Conservation (phyloP, 2,888 invertebrate species). For the Nebria salina region DNA sequence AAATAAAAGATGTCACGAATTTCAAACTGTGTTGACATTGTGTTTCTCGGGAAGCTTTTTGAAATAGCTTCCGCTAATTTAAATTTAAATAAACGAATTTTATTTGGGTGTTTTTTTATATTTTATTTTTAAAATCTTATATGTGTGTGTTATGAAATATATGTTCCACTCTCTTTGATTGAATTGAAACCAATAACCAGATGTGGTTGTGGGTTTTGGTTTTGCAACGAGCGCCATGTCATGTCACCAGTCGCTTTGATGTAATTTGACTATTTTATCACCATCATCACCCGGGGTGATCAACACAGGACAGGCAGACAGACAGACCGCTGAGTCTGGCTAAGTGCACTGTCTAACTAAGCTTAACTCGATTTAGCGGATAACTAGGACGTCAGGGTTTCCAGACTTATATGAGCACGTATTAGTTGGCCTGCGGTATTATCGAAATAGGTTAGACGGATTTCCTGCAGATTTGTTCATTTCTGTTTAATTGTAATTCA, state of each 20-base stretch:
- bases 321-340: background rate
- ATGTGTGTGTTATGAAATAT: too few species aligned
- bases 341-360: slow-evolving; percentile 1
- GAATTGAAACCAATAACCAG: background rate
- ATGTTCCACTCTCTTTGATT: background rate
- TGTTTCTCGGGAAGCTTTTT: too few species aligned
- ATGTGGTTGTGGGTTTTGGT: background rate
- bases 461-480: too few species aligned
- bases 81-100: too few species aligned
- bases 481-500: too few species aligned
- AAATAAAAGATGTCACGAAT: too few species aligned
- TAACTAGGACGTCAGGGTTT: background rate
- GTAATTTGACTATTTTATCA: background rate
- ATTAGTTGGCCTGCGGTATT: background rate
- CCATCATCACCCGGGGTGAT: background rate
- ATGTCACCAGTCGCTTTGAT: background rate
- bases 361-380: background rate
- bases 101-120: too few species aligned
- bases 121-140: too few species aligned
- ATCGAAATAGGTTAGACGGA: background rate
- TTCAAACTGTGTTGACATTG: too few species aligned
- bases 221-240: background rate
- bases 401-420: too few species aligned
- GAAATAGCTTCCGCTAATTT: too few species aligned
- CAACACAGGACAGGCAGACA: background rate